Evolutionary conservation across 1,140 invertebrate genomes (phyloP).

Genomic region (Drosophila paulistorum): DNA sequence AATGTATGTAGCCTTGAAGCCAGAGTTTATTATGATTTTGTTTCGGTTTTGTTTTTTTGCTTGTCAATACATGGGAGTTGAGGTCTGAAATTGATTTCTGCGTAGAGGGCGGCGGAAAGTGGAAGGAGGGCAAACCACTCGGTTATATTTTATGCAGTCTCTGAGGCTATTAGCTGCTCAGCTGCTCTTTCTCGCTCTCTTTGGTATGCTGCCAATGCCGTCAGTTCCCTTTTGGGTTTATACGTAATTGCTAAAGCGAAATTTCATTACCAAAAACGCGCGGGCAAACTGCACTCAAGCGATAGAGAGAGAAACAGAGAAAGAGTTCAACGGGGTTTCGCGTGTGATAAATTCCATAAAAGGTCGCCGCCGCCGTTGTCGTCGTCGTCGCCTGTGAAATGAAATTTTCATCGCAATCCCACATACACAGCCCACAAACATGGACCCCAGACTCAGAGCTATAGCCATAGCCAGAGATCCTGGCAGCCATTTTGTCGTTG

Average conservation of each 20-base stretch:
- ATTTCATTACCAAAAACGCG: conserved; percentile 66
- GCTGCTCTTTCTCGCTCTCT: conserved; percentile 15
- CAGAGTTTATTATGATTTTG: conserved; percentile 28
- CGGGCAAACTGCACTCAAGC: conserved; percentile 27
- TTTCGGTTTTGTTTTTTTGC: conserved; percentile 32
- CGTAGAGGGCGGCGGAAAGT: neutral
- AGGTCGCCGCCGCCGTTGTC: conserved; percentile 54
- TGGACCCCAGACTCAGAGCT: neutral
- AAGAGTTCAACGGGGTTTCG: conserved; percentile 43
- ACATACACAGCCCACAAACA: conserved; percentile 5
- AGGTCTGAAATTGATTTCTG: conserved; percentile 57
- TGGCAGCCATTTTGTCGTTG: conserved; percentile 69
- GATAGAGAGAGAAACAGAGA: too few relatives aligned
- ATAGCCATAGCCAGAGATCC: conserved; percentile 20
- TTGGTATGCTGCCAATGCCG: conserved; percentile 21
- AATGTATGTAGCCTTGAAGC: conserved; percentile 4
- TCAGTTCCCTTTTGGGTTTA: conserved; percentile 34
- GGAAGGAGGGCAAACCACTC: conserved; percentile 2
- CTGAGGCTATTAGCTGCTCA: conserved; percentile 56
- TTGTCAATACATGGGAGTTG: conserved; percentile 18
- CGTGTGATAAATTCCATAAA: conserved; percentile 72
- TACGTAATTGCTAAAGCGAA: conserved; percentile 66
- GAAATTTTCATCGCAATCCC: conserved; percentile 64
- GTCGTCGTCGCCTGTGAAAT: conserved; percentile 41
- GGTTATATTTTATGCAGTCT: conserved; percentile 57